phyloP scores from a whole-genome alignment of 2,888 invertebrate genomes.

The Cheilosia impressa region DNA sequence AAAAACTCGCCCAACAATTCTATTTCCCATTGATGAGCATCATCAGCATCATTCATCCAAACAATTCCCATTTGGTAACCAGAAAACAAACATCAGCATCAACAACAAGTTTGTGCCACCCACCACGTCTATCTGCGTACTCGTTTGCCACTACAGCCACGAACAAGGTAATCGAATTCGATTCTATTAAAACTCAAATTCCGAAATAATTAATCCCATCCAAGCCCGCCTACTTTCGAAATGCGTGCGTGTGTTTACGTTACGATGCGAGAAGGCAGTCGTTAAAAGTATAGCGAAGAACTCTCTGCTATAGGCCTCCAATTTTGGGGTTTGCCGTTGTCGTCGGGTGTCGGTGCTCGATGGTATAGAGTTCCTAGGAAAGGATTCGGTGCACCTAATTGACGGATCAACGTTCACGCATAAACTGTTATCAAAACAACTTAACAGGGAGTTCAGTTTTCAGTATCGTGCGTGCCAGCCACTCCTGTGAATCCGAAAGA shows the following conservation, averaged over 20 bases:
- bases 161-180: slow-evolving; percentile 66
- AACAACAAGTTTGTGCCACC: slow-evolving; percentile 65
- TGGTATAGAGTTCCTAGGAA: slow-evolving; percentile 55
- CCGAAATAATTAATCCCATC: slow-evolving; percentile 70
- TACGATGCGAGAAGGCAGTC: slow-evolving; percentile 49
- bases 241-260: slow-evolving; percentile 39
- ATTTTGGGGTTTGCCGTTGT: slow-evolving; percentile 24
- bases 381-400: slow-evolving; percentile 72
- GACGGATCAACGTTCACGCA: slow-evolving; percentile 58
- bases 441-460: slow-evolving; percentile 45
- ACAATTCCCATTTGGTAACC: slow-evolving; percentile 72
- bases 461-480: slow-evolving; percentile 65
- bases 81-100: slow-evolving; percentile 71
- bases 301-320: not conserved
- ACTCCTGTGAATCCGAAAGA: slow-evolving; percentile 64
- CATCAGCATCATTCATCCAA: slow-evolving; percentile 54
- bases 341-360: not conserved
- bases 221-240: slow-evolving; percentile 70
- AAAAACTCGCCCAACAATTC: slow-evolving; percentile 59
- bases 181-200: slow-evolving; percentile 59
- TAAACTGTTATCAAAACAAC: slow-evolving; percentile 72
- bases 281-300: slow-evolving; percentile 23
- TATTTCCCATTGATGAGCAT: slow-evolving; percentile 62
- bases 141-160: not conserved
- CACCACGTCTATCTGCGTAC: slow-evolving; percentile 35